Evolutionary conservation across 2,113 vertebrate species (phyloP).

Genomic region (Glaucomys volans): DNA sequence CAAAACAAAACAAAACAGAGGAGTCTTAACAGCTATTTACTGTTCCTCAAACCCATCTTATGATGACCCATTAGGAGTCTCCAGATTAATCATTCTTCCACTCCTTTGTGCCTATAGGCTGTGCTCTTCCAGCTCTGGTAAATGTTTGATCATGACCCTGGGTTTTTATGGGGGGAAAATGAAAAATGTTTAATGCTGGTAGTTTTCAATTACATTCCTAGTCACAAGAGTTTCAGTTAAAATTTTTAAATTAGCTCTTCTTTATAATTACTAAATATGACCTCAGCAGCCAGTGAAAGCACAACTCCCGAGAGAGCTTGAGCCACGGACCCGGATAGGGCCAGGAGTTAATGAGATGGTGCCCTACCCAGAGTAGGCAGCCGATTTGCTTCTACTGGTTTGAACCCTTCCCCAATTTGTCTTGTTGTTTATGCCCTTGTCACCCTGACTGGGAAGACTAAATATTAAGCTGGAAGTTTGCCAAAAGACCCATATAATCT

Average conservation of each 20-base stretch:
- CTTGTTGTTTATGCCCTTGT: neutral
- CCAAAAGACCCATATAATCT: neutral
- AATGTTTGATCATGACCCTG: neutral
- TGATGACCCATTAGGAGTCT: neutral
- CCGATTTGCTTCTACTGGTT: slow-evolving; percentile 13
- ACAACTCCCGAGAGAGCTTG: neutral
- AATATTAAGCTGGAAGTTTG: slow-evolving; percentile 29
- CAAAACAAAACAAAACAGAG: slow-evolving; percentile 57
- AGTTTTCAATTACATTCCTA: slow-evolving; percentile 37
- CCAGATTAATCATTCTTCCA: neutral
- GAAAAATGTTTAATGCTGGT: slow-evolving; percentile 5
- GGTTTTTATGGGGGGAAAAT: slow-evolving; percentile 4
- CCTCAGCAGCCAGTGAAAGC: neutral
- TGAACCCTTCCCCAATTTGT: slow-evolving; percentile 20
- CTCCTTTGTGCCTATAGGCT: neutral
- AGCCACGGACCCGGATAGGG: neutral
- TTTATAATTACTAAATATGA: slow-evolving; percentile 26
- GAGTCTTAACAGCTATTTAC: slow-evolving; percentile 48
- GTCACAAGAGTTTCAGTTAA: neutral
- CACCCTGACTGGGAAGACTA: slow-evolving; percentile 6
- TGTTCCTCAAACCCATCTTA: slow-evolving; percentile 57
- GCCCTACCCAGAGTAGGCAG: neutral
- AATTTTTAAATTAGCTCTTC: slow-evolving; percentile 12
- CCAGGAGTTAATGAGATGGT: neutral
- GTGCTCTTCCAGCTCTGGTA: neutral